These are phyloP conservation scores for Quadroppia sp. DNA, from an alignment of 2,888 invertebrate genomes.

Conservation along the genomic window DNA sequence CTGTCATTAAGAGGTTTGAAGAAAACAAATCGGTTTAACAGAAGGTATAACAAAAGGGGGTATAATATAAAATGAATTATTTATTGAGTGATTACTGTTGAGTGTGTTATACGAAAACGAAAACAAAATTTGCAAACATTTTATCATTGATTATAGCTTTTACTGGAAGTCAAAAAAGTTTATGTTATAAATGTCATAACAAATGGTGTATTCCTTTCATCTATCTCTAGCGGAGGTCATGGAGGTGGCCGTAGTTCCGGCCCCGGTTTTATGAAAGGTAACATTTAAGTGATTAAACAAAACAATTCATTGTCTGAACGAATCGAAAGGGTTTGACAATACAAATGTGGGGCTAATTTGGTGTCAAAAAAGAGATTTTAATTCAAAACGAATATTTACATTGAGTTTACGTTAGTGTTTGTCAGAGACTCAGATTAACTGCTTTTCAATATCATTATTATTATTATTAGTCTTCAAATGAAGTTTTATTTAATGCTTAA, in stretches of 20 bases:
- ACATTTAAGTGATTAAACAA: constrained; percentile 31
- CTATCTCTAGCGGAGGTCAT: constrained; percentile 44
- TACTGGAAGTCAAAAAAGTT: neutral
- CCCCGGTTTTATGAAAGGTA: constrained; percentile 48
- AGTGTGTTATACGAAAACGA: neutral
- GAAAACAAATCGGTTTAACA: neutral
- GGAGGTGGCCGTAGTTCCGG: constrained; percentile 45
- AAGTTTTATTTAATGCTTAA: neutral
- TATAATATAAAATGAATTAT: neutral
- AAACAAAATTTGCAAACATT: neutral
- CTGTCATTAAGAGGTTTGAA: neutral
- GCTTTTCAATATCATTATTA: too few species aligned
- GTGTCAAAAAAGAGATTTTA: constrained; percentile 26
- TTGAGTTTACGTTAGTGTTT: neutral
- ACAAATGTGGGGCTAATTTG: constrained; percentile 17
- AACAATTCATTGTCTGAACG: neutral
- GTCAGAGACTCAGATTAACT: constrained; percentile 13
- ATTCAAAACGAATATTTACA: neutral
- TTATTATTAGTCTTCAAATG: neutral
- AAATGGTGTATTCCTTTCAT: constrained; percentile 12
- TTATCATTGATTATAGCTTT: neutral
- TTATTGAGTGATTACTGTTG: neutral
- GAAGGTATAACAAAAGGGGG: constrained; percentile 27
- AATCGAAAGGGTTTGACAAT: neutral
- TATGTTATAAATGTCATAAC: neutral